Conservation (phyloP, 2,113 vertebrate genomes). For the Nanger granti region DNA sequence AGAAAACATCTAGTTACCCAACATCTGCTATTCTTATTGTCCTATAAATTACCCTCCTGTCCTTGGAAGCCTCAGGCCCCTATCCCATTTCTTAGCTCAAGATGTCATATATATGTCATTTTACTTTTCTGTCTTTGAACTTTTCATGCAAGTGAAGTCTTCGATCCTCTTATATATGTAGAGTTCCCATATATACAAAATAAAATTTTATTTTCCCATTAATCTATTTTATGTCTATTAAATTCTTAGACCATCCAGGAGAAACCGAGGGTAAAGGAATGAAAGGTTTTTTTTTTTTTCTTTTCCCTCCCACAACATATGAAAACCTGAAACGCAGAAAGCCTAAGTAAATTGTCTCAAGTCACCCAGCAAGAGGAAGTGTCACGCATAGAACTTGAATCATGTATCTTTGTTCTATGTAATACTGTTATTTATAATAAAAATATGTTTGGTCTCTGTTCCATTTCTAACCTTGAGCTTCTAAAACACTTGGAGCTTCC, state of each 20-base stretch:
- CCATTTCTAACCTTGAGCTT: background rate
- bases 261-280: background rate
- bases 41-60: background rate
- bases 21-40: background rate
- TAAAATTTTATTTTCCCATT: background rate
- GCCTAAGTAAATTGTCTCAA: background rate
- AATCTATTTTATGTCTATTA: background rate
- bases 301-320: background rate
- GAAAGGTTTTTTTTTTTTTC: rapidly evolving
- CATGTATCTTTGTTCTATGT: background rate
- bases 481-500: background rate
- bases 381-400: background rate
- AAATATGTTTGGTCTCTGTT: background rate
- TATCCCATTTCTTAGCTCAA: background rate
- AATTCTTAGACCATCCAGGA: background rate
- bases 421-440: background rate
- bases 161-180: background rate
- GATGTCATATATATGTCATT: background rate
- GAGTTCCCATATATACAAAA: background rate
- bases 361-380: background rate
- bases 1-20: background rate
- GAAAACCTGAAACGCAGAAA: background rate
- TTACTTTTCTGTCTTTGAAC: background rate
- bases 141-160: background rate
- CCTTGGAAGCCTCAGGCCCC: background rate